These are phyloP conservation scores for Anoplopoma fimbria DNA, from an alignment of 2,113 vertebrate genomes.

Conservation along the genomic window DNA sequence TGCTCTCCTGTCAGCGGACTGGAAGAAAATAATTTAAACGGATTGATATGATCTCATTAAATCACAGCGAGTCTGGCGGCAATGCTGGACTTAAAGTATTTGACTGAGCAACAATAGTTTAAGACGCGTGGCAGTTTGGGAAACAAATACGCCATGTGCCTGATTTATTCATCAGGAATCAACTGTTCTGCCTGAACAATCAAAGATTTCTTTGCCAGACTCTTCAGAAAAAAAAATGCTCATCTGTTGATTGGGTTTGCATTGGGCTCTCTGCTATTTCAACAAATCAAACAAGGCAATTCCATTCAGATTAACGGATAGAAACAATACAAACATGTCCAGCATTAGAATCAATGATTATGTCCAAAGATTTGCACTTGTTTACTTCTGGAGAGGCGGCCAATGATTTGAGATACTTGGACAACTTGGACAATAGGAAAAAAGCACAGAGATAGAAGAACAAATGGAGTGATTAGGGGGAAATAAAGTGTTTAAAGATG, in stretches of 20 bases:
- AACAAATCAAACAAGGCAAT: slow-evolving; percentile 9
- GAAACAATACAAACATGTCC: background rate
- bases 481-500: background rate
- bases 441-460: background rate
- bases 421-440: background rate
- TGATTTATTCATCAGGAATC: slow-evolving; percentile 26
- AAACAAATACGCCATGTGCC: background rate
- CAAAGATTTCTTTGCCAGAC: background rate
- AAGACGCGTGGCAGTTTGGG: slow-evolving; percentile 15
- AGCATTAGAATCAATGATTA: background rate
- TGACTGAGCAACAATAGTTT: background rate
- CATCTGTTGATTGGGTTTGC: slow-evolving; percentile 35
- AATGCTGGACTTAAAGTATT: background rate
- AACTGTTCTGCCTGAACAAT: slow-evolving; percentile 17
- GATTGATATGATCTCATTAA: slow-evolving; percentile 49
- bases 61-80: background rate
- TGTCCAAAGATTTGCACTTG: background rate
- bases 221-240: background rate
- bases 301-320: slow-evolving; percentile 14
- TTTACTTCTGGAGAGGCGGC: slow-evolving; percentile 23
- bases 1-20: slow-evolving; percentile 22
- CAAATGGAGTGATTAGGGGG: background rate
- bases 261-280: slow-evolving; percentile 8
- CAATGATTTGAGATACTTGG: background rate
- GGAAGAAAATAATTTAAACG: slow-evolving; percentile 4